These are phyloP conservation scores for Pangasius larnaudii DNA, from an alignment of 2,797 vertebrate genomes.

Conservation along the genomic window DNA sequence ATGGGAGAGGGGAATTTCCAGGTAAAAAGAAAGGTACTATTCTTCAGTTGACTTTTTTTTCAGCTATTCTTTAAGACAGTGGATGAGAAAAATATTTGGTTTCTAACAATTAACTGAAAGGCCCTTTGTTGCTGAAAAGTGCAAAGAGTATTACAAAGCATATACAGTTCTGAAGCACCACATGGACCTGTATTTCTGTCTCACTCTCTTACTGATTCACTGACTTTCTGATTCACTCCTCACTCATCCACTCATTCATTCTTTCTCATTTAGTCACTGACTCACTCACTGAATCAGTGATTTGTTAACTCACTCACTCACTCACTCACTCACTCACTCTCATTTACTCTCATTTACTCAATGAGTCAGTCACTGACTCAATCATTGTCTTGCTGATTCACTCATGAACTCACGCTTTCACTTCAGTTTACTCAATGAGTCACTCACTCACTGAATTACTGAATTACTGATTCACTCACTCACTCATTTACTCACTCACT, in stretches of 20 bases:
- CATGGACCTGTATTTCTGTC: too few relatives aligned
- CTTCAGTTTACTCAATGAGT: not conserved
- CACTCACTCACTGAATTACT: not conserved
- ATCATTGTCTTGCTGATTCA: not conserved
- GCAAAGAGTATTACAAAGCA: not conserved
- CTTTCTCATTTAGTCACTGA: not conserved
- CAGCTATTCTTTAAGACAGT: not conserved
- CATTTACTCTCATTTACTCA: not conserved
- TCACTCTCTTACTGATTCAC: not conserved
- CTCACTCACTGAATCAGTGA: not conserved
- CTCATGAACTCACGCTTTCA: not conserved
- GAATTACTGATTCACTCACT: not conserved
- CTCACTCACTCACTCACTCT: not conserved
- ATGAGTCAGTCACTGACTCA: not conserved
- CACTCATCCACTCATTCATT: not conserved
- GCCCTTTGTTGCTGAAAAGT: not conserved
- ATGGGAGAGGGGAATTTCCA: constrained; percentile 50
- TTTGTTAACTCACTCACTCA: not conserved
- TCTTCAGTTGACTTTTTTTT: not conserved
- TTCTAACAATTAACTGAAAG: not conserved
- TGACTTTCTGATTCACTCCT: not conserved
- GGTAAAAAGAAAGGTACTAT: not conserved
- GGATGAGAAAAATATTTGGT: not conserved
- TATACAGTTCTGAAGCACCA: not conserved
- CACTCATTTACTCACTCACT: not conserved